Evolutionary conservation across 2,797 vertebrate genomes (phyloP), one percentile per base, ranked within the genome.

Genomic region (Hoplostethus atlanticus): DNA sequence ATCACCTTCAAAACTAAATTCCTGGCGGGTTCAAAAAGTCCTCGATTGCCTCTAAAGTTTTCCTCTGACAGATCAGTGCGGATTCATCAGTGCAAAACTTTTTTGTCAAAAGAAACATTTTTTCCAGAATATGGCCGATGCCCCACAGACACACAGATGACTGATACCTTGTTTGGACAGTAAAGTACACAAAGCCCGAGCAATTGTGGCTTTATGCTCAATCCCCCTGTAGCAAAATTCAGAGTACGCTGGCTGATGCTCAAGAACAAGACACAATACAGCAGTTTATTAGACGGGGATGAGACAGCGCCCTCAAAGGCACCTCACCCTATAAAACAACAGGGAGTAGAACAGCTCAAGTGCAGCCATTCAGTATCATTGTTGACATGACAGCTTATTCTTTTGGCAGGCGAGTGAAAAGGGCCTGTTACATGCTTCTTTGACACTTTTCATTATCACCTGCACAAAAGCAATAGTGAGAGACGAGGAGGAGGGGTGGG

Each of bases 391-490:
- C 79, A 76, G 88, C 89, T 94, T 90, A 87, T 86, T 84, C 85
- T 87, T 59, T 76, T 85, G 87, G 87, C 87, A 85, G 70, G 83
- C 76, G 30, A 76, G 80, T 83, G 92, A 94, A 94, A 87, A 87
- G 87, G 73, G 86, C 93, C 94, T 92, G 92, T 85, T 95, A 87
- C 94, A 92, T 95, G 94, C 94, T 90, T 96, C 81, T 91, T 81
- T 95, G 94, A 94, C 95, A 95, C 88, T 92, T 92, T 94, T 95
- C 88, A 94, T 96, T 95, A 95, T 94, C 94, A 93, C 93, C 75
- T 90, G 91, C 91, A 94, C 94, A 96, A 94, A 95, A 94, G 83
- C 83, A 92, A 91, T 91, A 93, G 84, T 86, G 91, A 96, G 96
- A 95, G 95, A 95, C 87, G 92, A 93, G 92, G 89, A 89, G 85